Evolutionary conservation across 2,888 invertebrate species (phyloP).

Genomic region (Xanthorhoe spadicearia): DNA sequence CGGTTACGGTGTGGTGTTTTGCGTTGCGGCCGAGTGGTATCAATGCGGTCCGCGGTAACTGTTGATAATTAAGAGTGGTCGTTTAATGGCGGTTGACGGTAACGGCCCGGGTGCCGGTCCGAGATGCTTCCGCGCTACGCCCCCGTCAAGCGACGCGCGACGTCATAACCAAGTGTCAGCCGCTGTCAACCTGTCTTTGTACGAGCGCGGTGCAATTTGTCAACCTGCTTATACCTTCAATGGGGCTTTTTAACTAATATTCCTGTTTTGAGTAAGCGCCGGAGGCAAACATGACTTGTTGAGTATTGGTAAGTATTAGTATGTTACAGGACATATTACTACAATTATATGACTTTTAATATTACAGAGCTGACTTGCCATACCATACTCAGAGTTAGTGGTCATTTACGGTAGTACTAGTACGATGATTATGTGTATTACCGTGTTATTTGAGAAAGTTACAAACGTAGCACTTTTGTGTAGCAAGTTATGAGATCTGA

Average conservation of each 20-base stretch:
- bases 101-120: slow-evolving; percentile 70
- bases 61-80: slow-evolving; percentile 81
- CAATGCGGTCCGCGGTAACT: slow-evolving; percentile 70
- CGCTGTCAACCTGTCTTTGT: slow-evolving; percentile 42
- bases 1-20: slow-evolving; percentile 55
- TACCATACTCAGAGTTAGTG: too few species aligned
- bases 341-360: too few species aligned
- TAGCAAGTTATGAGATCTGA: slow-evolving; percentile 38
- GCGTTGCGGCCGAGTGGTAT: slow-evolving; percentile 58
- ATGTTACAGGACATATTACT: too few species aligned
- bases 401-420: too few species aligned
- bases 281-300: neutral
- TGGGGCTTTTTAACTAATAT: slow-evolving; percentile 22
- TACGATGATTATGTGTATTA: too few species aligned
- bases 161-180: slow-evolving; percentile 44
- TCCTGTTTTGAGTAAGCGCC: slow-evolving; percentile 23
- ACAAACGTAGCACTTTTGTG: neutral
- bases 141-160: slow-evolving; percentile 54
- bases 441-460: neutral
- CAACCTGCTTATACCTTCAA: slow-evolving; percentile 11
- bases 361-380: too few species aligned
- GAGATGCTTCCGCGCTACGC: slow-evolving; percentile 70
- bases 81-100: slow-evolving; percentile 72
- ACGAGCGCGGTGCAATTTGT: slow-evolving; percentile 15
- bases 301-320: neutral